Evolutionary conservation across 2,113 vertebrate genomes (phyloP).

Genomic region (Colossoma macropomum): DNA sequence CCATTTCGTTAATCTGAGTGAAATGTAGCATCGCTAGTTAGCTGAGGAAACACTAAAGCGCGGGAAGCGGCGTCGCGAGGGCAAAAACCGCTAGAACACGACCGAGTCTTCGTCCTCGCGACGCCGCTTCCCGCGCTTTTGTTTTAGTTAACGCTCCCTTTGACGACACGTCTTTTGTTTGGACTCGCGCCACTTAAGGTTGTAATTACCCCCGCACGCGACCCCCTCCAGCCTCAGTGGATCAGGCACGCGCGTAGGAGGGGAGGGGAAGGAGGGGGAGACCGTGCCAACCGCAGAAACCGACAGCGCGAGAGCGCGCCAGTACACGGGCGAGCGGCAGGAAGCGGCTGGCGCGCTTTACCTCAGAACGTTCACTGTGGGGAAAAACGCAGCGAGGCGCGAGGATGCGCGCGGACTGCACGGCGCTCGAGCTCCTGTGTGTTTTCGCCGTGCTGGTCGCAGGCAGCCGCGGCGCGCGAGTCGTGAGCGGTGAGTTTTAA

Average conservation of each 20-base stretch:
- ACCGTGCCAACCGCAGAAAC: constrained; percentile 26
- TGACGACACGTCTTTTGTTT: too few species aligned
- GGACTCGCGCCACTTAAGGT: neutral
- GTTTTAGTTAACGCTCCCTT: too few species aligned
- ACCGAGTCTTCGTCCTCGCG: too few species aligned
- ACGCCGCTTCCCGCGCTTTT: too few species aligned
- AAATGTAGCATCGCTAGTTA: too few species aligned
- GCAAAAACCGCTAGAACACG: too few species aligned
- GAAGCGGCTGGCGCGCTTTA: constrained; percentile 5
- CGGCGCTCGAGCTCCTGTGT: constrained; percentile 40
- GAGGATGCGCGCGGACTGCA: constrained; percentile 49
- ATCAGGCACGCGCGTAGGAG: neutral
- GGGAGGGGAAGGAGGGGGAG: neutral
- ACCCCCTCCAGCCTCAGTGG: neutral
- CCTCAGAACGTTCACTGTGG: neutral
- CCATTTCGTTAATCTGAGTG: too few species aligned
- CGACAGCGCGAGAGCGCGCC: constrained; percentile 17
- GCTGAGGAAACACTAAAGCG: too few species aligned
- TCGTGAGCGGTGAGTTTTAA: constrained; percentile 63
- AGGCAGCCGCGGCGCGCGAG: constrained; percentile 48
- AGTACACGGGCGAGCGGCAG: constrained; percentile 15
- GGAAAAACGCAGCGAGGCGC: neutral
- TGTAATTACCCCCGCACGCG: constrained; percentile 15
- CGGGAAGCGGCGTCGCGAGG: too few species aligned
- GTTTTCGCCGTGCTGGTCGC: constrained; percentile 43